Evolutionary conservation across 2,797 vertebrate species (phyloP).

Genomic region (Orientallactaga sibirica): DNA sequence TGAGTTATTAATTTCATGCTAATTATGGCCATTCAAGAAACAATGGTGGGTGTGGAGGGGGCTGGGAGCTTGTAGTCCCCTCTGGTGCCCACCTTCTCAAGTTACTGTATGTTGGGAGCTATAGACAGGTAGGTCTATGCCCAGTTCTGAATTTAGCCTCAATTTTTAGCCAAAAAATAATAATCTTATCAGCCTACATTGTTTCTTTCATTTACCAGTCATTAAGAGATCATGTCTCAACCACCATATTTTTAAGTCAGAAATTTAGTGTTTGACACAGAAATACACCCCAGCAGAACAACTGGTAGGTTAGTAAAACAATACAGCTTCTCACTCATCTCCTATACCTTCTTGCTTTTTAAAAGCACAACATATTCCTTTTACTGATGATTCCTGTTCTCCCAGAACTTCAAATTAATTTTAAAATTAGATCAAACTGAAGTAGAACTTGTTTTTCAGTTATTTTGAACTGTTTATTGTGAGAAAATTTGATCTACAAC

Average conservation of each 20-base stretch:
- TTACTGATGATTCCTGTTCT: neutral
- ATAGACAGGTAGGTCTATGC: neutral
- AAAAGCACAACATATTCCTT: neutral
- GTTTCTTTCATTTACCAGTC: conserved; percentile 18
- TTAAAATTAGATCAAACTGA: conserved; percentile 11
- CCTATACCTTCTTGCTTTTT: neutral
- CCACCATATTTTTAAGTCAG: neutral
- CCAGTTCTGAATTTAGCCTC: neutral
- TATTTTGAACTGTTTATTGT: neutral
- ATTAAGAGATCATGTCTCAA: neutral
- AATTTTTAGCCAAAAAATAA: neutral
- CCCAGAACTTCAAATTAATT: neutral
- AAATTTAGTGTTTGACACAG: conserved; percentile 19
- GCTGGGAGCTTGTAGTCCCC: too few species aligned
- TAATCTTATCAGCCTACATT: neutral
- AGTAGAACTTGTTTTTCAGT: neutral
- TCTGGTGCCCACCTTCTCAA: neutral
- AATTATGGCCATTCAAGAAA: neutral
- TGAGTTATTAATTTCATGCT: neutral
- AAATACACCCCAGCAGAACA: neutral
- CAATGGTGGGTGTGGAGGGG: neutral
- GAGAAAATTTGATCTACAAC: neutral
- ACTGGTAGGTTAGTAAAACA: neutral
- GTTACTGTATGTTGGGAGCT: neutral
- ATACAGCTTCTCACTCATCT: neutral